phyloP scores from a whole-genome alignment of 2,888 invertebrate species.

The Nephrotoma flavescens region DNA sequence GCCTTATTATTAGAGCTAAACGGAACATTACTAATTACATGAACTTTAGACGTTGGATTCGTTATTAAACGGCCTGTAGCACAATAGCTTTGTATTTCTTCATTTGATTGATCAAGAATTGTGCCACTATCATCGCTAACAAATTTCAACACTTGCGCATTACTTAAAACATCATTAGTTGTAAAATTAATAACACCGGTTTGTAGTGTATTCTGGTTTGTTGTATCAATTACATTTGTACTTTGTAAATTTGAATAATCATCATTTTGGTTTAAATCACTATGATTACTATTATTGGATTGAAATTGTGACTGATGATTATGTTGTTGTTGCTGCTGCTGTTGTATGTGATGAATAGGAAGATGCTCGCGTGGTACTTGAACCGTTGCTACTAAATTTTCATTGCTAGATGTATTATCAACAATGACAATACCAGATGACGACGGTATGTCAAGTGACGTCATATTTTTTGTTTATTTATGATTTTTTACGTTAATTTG shows the following conservation, averaged over 20 bases:
- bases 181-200: constrained; percentile 13
- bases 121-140: constrained; percentile 26
- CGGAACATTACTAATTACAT: constrained; percentile 26
- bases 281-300: constrained; percentile 1
- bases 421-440: constrained; percentile 26
- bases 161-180: constrained; percentile 24
- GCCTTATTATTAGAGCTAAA: constrained; percentile 11
- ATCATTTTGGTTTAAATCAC: constrained; percentile 1
- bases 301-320: neutral
- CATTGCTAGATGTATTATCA: constrained; percentile 19
- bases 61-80: constrained; percentile 6
- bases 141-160: constrained; percentile 28
- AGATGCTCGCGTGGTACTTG: neutral
- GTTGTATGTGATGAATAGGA: neutral
- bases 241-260: neutral
- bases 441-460: constrained; percentile 20
- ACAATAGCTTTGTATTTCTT: neutral
- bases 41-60: constrained; percentile 21
- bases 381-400: neutral
- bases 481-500: neutral
- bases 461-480: constrained; percentile 6
- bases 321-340: neutral
- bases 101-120: constrained; percentile 15
- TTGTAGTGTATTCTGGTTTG: constrained; percentile 12
- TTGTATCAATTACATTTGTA: constrained; percentile 9